Base-by-base conservation (phyloP, 2,888 invertebrate genomes). In the Nasonovia ribisnigri region DNA sequence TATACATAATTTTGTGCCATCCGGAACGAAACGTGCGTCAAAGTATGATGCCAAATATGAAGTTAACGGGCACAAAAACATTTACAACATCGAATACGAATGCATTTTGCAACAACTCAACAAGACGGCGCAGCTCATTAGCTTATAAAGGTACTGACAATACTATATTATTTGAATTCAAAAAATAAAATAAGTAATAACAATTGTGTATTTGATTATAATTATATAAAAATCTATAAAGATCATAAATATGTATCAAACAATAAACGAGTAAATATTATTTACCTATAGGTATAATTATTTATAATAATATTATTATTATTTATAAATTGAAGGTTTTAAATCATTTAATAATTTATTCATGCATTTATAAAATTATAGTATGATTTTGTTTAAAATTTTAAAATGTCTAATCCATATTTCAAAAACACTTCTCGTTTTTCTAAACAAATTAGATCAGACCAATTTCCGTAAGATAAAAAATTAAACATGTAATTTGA, bases 11-110 rank as follows among this genome's bases (percentile, higher is more conserved):
- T 84, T 95, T 97, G 84, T 95, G 96, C 57, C 96, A 96, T 94
- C 96, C 97, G 10, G 96, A 97, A 95, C 95, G 96, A 94, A 97
- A 97, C 95, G 96, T 96, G 16, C 95, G 96, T 3, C 96, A 96
- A 94, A 95, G 95, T 94, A 95, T 95, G 95, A 95, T 95, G 95
- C 95, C 95, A 26, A 93, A 93, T n/a, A 93, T 93, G 93, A 90
- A 86, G 29, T 26, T 93, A 29, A 93, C 93, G 60, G 93, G 93
- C 60, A 93, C 84, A 0, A 93, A 93, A 86, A 93, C 93, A 29
- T 93, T 90, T 29, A 93, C 93, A 26, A 93, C 93, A 24, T 84
- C 93, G 3, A 93, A 93, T 42, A 93, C 93, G 4, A 93, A 93
- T 36, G 93, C 93, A 24, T 88, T 57, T 46, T 84, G 57, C 48